Base-by-base conservation (phyloP, 1,140 invertebrate genomes). In the Paraescarpia echinospica region DNA sequence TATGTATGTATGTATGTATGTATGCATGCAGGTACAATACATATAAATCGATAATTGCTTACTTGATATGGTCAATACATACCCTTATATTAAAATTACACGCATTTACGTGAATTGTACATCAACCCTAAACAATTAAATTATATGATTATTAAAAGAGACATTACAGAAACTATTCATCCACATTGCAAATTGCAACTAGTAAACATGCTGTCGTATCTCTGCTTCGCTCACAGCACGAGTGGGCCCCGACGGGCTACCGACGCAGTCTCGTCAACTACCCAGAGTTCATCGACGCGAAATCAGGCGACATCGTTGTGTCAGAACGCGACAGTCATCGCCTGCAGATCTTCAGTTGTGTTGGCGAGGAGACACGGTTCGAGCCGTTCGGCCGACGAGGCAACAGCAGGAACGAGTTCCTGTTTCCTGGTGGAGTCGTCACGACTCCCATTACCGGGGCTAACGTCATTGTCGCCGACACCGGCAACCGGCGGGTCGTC, bases 211-310 rank as follows among this genome's bases (percentile, higher is more conserved):
- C 12, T 41, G 41, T 14, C 59, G 59, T 77, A 18, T 77, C 27
- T 77, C 59, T 77, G 12, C 27, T 77, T 77, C 59, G 27, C 34
- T 14, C 88, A 51, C n/a, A 88, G 48, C 51, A 59, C 92, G 92
- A 92, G 35, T 92, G 92, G 92, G 92, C 41, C 8, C 92, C 35
- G 31, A 41, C 92, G 6, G 92, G 92, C 5, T 91, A 90, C 88
- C 88, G 92, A 6, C n/a, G 92, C 34, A 92, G 34, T 34, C 92
- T 92, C 92, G 77, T 34, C 89, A 90, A 92, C 92, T 92, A 92
- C 89, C 92, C 92, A 5, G 34, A 59, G 34, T 92, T 92, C 41
- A 35, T 92, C 27, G 92, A 92, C 35, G 92, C 92, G 33, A 92
- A 92, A 33, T 90, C 89, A 9, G 92, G 92, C 33, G 35, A 92